These are phyloP conservation scores for Pycnonotus jocosus DNA, from an alignment of 2,113 vertebrate species.

Conservation along the genomic window DNA sequence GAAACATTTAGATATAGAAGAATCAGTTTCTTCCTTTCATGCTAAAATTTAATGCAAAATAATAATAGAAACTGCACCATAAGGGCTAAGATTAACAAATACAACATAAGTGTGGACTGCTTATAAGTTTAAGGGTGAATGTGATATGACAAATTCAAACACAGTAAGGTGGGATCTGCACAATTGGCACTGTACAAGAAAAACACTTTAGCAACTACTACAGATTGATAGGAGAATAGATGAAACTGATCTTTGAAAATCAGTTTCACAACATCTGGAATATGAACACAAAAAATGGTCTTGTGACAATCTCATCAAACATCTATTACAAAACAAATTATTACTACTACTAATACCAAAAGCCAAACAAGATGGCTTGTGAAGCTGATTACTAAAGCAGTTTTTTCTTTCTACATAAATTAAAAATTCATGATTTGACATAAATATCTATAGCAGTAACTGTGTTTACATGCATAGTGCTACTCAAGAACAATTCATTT, in stretches of 20 bases:
- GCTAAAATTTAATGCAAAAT: background rate
- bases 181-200: background rate
- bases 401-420: background rate
- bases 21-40: background rate
- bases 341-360: background rate
- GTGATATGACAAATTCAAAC: background rate
- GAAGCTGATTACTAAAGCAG: background rate
- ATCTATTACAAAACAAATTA: background rate
- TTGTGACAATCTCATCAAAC: background rate
- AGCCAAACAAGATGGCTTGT: background rate
- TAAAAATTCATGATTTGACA: background rate
- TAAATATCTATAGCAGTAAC: background rate
- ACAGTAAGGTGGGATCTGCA: background rate
- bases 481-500: background rate
- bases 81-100: background rate
- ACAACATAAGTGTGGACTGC: accelerated
- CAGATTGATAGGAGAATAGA: background rate
- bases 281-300: background rate
- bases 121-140: background rate
- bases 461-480: background rate
- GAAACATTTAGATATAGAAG: background rate
- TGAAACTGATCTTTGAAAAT: background rate
- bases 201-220: background rate
- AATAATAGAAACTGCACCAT: background rate
- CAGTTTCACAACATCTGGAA: background rate